Conservation (phyloP, 2,888 invertebrate species). For the Hypolimnas misippus region DNA sequence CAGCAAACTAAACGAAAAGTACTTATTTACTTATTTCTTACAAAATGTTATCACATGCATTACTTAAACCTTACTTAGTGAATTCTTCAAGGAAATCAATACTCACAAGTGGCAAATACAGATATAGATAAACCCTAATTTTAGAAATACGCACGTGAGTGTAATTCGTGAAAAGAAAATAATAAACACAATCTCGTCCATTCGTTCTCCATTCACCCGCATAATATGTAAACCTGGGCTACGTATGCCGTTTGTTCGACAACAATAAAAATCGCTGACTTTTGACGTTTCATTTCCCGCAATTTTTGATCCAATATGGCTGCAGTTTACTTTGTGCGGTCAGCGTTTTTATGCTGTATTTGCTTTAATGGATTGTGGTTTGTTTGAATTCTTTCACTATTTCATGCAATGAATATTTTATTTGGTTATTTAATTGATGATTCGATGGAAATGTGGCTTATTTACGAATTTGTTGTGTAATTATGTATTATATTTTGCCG, state of each 20-base stretch:
- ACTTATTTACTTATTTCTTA: too few species aligned
- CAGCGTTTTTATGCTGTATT: slow-evolving; percentile 68
- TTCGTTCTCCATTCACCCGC: slow-evolving; percentile 18
- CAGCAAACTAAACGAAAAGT: too few species aligned
- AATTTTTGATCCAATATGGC: slow-evolving; percentile 72
- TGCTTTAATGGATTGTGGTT: slow-evolving; percentile 57
- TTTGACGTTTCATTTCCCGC: slow-evolving; percentile 56
- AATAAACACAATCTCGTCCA: slow-evolving; percentile 8
- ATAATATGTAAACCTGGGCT: slow-evolving; percentile 43
- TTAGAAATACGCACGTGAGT: too few species aligned
- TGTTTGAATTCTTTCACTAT: slow-evolving; percentile 41
- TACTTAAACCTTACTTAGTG: too few species aligned
- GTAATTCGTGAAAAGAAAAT: too few species aligned
- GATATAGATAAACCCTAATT: too few species aligned
- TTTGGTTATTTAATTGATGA: background rate
- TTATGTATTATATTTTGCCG: too few species aligned
- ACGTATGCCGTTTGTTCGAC: slow-evolving; percentile 51
- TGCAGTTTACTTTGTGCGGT: slow-evolving; percentile 66
- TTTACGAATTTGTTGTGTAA: too few species aligned
- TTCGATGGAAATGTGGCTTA: background rate
- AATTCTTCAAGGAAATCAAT: too few species aligned
- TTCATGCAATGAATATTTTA: slow-evolving; percentile 1
- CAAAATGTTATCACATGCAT: too few species aligned
- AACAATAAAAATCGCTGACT: slow-evolving; percentile 68
- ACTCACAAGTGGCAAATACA: too few species aligned